Percentiles rank a stretch among this genome's conserved stretches.
Conservation (phyloP, 37 sponge, comb jelly and placozoan genomes). For the Aphrocallistes beatrix region DNA sequence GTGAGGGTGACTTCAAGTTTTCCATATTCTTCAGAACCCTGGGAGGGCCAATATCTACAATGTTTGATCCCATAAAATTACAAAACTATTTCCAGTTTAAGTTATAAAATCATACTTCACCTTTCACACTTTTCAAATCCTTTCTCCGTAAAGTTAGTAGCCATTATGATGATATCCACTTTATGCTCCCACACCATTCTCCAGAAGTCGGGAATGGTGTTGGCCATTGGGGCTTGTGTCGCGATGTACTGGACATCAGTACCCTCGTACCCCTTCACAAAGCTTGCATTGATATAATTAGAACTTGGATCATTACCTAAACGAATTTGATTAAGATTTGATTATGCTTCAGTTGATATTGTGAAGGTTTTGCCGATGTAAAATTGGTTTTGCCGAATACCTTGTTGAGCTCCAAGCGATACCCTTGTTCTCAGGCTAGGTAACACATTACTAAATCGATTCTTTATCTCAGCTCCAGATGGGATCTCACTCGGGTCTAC, state of each 20-base stretch:
- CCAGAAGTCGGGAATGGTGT: conserved; percentile 44
- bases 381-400: background rate
- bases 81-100: background rate
- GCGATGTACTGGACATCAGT: conserved; percentile 37
- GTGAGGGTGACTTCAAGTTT: conserved; percentile 27
- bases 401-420: background rate
- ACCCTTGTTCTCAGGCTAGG: conserved; percentile 39
- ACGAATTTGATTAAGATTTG: too few species aligned
- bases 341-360: background rate
- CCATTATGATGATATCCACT: conserved; percentile 32
- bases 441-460: conserved; percentile 69
- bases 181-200: conserved; percentile 50
- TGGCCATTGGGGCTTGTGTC: conserved; percentile 42
- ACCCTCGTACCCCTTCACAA: conserved; percentile 37
- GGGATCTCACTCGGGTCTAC: conserved; percentile 50
- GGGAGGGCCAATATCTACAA: conserved; percentile 34
- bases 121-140: conserved; percentile 25
- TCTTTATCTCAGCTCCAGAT: conserved; percentile 63
- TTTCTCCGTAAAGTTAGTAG: conserved; percentile 31
- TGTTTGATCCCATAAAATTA: background rate
- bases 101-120: background rate
- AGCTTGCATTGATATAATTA: conserved; percentile 51
- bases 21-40: conserved; percentile 28
- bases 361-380: background rate
- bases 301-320: conserved; percentile 22